These are phyloP conservation scores for Loriculus beryllinus DNA, from an alignment of 2,797 vertebrate species.

Conservation along the genomic window DNA sequence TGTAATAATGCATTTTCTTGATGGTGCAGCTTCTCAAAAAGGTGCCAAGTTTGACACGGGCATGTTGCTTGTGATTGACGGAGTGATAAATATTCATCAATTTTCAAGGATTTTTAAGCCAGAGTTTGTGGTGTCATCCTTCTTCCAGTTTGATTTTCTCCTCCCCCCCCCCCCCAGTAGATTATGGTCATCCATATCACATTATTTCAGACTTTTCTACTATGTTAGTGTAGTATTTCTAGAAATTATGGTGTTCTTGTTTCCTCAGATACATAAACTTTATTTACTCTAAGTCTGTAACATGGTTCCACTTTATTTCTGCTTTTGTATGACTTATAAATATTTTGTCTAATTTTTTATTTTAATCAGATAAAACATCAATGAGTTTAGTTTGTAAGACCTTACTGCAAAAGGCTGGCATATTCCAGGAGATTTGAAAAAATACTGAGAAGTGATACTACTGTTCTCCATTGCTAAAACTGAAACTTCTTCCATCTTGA, in stretches of 20 bases:
- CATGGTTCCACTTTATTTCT: neutral
- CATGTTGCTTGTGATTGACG: neutral
- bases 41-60: neutral
- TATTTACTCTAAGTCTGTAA: neutral
- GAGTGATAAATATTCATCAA: neutral
- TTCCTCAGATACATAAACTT: neutral
- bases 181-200: neutral
- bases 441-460: neutral
- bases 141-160: accelerated
- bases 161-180: too few species aligned
- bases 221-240: neutral
- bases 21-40: neutral
- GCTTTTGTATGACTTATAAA: neutral
- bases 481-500: neutral
- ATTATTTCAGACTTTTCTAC: neutral
- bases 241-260: neutral
- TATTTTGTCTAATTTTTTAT: neutral
- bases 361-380: neutral
- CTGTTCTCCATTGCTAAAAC: neutral
- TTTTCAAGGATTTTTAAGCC: neutral
- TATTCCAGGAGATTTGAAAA: neutral
- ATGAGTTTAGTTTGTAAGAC: neutral
- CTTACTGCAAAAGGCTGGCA: neutral
- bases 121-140: neutral
- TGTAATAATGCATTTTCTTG: neutral